Percentiles rank a stretch among this genome's conserved stretches.
phyloP scores from a whole-genome alignment of 2,113 vertebrate species.

The Elaphurus davidianus region DNA sequence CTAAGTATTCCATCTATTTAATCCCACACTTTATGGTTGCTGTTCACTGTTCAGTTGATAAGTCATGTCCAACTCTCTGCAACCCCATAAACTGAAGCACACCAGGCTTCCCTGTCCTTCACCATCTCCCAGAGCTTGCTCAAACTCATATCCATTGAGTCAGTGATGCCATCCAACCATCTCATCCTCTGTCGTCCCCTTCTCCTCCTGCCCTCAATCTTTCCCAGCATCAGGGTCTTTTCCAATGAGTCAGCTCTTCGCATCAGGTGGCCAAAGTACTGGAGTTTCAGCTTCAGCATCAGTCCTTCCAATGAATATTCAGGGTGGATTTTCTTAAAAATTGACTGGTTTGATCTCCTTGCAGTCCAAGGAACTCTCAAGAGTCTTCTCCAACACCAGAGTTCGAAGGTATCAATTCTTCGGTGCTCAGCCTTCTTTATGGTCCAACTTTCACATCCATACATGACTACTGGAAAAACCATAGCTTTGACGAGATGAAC shows the following conservation, averaged over 20 bases:
- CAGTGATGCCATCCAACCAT: background rate
- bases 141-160: background rate
- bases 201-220: background rate
- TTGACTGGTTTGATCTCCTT: background rate
- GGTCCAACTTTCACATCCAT: background rate
- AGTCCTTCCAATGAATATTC: background rate
- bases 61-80: rapidly evolving
- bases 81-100: background rate
- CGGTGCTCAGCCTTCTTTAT: background rate
- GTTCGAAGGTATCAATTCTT: background rate
- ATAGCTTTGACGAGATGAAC: background rate
- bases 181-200: background rate
- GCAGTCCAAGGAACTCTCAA: background rate
- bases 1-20: background rate
- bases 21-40: no score
- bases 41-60: background rate
- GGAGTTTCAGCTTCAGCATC: background rate
- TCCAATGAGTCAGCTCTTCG: background rate
- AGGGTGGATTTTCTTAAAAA: background rate
- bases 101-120: background rate
- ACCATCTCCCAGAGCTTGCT: background rate
- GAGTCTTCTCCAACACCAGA: background rate
- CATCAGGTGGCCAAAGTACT: background rate
- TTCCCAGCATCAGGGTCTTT: background rate
- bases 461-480: background rate